A percentile compares a stretch with the other conserved stretches of the same genome.
Evolutionary conservation across 2,113 vertebrate genomes (phyloP).

Genomic region (Macrotis lagotis): DNA sequence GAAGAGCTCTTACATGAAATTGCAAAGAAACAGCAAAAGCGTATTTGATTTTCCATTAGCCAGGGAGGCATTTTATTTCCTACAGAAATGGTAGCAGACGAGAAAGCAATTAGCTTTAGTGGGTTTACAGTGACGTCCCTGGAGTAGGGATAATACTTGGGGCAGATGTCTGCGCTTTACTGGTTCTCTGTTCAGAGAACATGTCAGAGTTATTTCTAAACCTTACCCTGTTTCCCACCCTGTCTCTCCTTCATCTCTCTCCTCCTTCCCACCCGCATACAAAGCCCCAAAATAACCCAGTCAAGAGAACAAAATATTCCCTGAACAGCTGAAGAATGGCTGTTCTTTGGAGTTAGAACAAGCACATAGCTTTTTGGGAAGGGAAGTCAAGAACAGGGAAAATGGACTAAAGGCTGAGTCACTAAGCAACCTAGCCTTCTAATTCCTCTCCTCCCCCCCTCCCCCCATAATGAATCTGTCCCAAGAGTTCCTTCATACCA

Average conservation of each 20-base stretch:
- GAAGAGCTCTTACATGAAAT: slow-evolving; percentile 52
- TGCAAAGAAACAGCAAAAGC: slow-evolving; percentile 27
- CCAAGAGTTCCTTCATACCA: neutral
- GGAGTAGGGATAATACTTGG: slow-evolving; percentile 61
- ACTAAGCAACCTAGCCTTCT: neutral
- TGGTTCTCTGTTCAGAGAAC: slow-evolving; percentile 64
- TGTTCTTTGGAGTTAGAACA: slow-evolving; percentile 63
- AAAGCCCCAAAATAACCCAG: slow-evolving; percentile 64
- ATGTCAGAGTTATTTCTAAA: slow-evolving; percentile 62
- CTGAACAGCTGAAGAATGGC: slow-evolving; percentile 42
- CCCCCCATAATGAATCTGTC: neutral
- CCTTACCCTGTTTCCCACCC: slow-evolving; percentile 59
- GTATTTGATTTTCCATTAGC: slow-evolving; percentile 71
- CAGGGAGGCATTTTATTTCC: slow-evolving; percentile 66
- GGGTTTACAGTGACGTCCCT: slow-evolving; percentile 61
- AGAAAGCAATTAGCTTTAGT: slow-evolving; percentile 76
- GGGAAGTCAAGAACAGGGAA: neutral
- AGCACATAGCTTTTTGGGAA: slow-evolving; percentile 22
- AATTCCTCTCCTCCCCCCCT: neutral
- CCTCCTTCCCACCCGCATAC: slow-evolving; percentile 59
- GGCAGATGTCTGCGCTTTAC: slow-evolving; percentile 78
- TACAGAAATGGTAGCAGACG: slow-evolving; percentile 72
- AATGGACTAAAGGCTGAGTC: neutral
- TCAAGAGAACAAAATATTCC: slow-evolving; percentile 62
- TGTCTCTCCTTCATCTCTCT: slow-evolving; percentile 51